Percentiles rank a stretch among this genome's conserved stretches.
Conservation (phyloP, 2,888 invertebrate genomes). For the Lasioglossum pauxillum region DNA sequence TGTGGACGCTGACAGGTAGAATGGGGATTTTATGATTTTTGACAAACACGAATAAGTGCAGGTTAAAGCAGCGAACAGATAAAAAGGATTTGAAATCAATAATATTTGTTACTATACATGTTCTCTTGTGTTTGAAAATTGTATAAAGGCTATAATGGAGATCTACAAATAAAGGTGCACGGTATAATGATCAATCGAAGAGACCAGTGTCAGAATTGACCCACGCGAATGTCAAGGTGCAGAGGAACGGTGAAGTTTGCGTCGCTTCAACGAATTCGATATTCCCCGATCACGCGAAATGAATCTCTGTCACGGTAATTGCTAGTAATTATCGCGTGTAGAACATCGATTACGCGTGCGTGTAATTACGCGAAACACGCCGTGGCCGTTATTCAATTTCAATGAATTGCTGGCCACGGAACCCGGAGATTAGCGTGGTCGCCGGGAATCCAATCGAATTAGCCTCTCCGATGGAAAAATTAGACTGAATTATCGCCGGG, state of each 20-base stretch:
- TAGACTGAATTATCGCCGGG: constrained; percentile 2
- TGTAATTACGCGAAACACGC: constrained; percentile 31
- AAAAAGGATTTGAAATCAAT: background rate
- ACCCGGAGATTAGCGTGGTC: constrained; percentile 48
- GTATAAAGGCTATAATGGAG: too few species aligned
- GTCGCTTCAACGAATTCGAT: background rate
- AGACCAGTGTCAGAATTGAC: background rate
- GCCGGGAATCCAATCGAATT: constrained; percentile 26
- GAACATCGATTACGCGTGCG: background rate
- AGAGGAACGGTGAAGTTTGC: background rate
- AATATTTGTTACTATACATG: too few species aligned
- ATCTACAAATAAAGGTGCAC: too few species aligned
- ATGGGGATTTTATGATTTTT: background rate
- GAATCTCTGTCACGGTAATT: background rate
- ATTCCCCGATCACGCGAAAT: background rate
- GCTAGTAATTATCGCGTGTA: constrained; percentile 18
- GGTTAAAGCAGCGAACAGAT: background rate
- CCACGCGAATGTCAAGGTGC: background rate
- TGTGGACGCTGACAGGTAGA: background rate
- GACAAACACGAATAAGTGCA: background rate
- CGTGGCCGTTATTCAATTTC: constrained; percentile 35
- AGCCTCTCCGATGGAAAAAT: background rate
- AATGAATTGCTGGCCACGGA: constrained; percentile 41
- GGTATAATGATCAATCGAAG: too few species aligned
- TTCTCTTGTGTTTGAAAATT: too few species aligned